These are phyloP conservation scores for Spodoptera litura DNA, from an alignment of 1,140 invertebrate species.

Conservation along the genomic window DNA sequence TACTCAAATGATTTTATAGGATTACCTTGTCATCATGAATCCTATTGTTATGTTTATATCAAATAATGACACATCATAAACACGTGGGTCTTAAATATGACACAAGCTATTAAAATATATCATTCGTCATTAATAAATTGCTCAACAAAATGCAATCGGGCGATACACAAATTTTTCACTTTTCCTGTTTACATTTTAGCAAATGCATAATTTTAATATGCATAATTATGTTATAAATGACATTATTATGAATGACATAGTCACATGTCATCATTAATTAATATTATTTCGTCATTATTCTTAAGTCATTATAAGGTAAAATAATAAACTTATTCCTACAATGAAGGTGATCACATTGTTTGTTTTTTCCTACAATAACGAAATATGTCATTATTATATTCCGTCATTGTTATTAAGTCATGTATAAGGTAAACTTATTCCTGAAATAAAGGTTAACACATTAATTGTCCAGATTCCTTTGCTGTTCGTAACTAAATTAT, in stretches of 20 bases:
- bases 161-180: too few species aligned
- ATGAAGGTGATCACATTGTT: not conserved
- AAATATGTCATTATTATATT: conserved; percentile 3
- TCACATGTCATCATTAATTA: too few species aligned
- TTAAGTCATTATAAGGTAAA: not conserved
- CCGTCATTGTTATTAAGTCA: conserved; percentile 29
- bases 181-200: too few species aligned
- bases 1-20: not conserved
- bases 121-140: conserved; percentile 5
- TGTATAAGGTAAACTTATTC: not conserved
- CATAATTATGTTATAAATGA: too few species aligned
- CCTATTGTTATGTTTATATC: not conserved
- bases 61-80: not conserved
- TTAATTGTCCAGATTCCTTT: not conserved
- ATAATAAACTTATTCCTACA: not conserved
- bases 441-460: not conserved
- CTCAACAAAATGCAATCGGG: too few species aligned
- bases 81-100: not conserved
- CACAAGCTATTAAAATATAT: not conserved
- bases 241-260: too few species aligned
- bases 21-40: not conserved
- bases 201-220: too few species aligned
- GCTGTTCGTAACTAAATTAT: too few species aligned
- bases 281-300: too few species aligned
- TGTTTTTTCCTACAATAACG: not conserved